These are phyloP conservation scores for Helostoma temminkii DNA, from an alignment of 2,797 vertebrate species.

Conservation along the genomic window DNA sequence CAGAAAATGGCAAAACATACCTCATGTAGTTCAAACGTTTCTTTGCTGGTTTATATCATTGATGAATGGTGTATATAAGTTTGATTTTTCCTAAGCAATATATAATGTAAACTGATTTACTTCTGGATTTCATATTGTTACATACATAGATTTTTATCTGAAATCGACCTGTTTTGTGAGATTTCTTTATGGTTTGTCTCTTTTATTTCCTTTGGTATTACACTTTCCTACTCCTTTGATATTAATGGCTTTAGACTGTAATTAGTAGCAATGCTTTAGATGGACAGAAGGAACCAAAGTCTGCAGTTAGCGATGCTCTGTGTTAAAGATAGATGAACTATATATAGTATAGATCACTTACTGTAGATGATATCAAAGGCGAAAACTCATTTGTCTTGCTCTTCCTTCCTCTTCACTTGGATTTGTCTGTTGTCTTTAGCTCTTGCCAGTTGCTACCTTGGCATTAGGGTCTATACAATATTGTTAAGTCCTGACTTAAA, in stretches of 20 bases:
- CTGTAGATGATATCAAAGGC: conserved; percentile 72
- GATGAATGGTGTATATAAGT: conserved; percentile 71
- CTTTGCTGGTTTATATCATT: conserved; percentile 70
- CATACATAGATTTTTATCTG: conserved; percentile 77
- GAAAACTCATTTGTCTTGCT: conserved; percentile 49
- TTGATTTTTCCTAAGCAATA: conserved; percentile 86
- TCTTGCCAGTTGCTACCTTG: conserved; percentile 37
- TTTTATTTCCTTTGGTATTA: conserved; percentile 58
- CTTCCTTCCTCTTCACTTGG: conserved; percentile 60
- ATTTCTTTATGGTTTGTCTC: conserved; percentile 51
- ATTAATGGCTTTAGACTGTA: conserved; percentile 80
- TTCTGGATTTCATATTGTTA: conserved; percentile 75
- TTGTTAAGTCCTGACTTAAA: conserved; percentile 42
- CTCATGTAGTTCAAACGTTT: conserved; percentile 83
- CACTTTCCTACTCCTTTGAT: conserved; percentile 62
- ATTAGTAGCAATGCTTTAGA: conserved; percentile 77
- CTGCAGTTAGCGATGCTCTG: conserved; percentile 49
- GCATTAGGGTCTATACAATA: conserved; percentile 45
- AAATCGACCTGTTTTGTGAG: conserved; percentile 63
- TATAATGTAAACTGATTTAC: conserved; percentile 77
- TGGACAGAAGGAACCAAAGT: conserved; percentile 76
- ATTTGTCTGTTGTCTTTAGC: conserved; percentile 59
- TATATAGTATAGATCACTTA: conserved; percentile 61
- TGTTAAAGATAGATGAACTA: conserved; percentile 33
- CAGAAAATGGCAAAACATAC: conserved; percentile 81